Conservation (phyloP, 2,113 vertebrate species). For the Oncorhynchus nerka region DNA sequence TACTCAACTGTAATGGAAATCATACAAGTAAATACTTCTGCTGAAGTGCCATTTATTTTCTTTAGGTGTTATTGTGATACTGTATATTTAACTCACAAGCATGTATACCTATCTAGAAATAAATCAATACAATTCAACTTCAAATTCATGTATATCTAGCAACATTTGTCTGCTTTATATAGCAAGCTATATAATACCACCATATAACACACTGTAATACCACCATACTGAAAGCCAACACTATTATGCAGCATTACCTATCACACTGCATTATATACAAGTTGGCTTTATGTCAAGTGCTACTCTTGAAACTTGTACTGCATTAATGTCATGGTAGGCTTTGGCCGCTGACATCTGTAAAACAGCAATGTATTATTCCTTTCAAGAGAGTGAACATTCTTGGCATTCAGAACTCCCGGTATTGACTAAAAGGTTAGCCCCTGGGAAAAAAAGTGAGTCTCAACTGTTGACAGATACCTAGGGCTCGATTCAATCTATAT, state of each 20-base stretch:
- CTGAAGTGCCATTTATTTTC: not conserved
- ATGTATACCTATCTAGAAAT: not conserved
- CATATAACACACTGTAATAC: too few relatives aligned
- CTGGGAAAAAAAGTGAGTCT: not conserved
- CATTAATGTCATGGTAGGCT: not conserved
- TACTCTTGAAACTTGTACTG: not conserved
- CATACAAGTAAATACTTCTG: not conserved
- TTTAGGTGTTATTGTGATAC: not conserved
- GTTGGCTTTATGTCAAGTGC: too few relatives aligned
- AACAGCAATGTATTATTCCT: not conserved
- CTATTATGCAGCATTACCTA: not conserved
- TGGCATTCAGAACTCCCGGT: not conserved
- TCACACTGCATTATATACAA: too few relatives aligned
- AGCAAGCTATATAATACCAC: too few relatives aligned
- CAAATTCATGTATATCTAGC: not conserved
- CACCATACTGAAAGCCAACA: not conserved
- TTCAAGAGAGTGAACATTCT: slow-evolving; percentile 1
- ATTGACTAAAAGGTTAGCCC: slow-evolving; percentile 1
- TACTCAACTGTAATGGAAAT: not conserved
- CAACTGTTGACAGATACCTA: not conserved
- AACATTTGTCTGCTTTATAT: not conserved
- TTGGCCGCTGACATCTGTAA: not conserved
- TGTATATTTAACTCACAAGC: not conserved
- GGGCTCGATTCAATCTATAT: too few relatives aligned
- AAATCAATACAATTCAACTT: not conserved